Evolutionary conservation across 2,113 vertebrate genomes (phyloP).

Genomic region (Cygnus atratus): DNA sequence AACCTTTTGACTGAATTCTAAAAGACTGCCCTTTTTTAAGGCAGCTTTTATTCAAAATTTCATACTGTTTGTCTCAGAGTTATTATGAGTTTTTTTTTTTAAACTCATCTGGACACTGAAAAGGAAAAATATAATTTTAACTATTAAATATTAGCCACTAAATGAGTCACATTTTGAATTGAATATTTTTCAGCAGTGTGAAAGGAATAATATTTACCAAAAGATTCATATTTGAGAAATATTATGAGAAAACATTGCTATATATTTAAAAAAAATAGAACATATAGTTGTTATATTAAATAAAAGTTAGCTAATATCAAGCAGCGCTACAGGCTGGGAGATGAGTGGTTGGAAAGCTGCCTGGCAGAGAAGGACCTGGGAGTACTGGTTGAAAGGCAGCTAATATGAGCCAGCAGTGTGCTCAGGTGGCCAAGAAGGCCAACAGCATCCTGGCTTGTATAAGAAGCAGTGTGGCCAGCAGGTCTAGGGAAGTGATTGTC

Average conservation of each 20-base stretch:
- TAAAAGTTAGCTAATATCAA: not conserved
- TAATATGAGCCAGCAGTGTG: no score
- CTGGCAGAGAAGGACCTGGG: no score
- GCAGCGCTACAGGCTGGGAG: no score
- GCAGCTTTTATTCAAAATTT: not conserved
- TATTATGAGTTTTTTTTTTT: not conserved
- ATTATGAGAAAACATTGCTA: not conserved
- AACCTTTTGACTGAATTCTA: slow-evolving; percentile 59
- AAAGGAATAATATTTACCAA: not conserved
- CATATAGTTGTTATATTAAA: not conserved
- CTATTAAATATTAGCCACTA: not conserved
- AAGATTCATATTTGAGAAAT: not conserved
- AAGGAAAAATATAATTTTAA: not conserved
- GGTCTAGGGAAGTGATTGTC: no score
- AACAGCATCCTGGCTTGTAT: no score
- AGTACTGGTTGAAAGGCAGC: no score
- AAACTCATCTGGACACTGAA: not conserved
- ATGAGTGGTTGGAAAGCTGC: no score
- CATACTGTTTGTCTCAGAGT: not conserved
- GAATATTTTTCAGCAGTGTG: not conserved
- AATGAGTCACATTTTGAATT: not conserved
- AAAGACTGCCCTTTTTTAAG: slow-evolving; percentile 2
- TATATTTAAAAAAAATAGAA: not conserved
- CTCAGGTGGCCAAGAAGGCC: no score
- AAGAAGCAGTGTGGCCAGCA: no score